Evolutionary conservation across 2,888 invertebrate genomes (phyloP).

Genomic region (Mylabris sibirica): DNA sequence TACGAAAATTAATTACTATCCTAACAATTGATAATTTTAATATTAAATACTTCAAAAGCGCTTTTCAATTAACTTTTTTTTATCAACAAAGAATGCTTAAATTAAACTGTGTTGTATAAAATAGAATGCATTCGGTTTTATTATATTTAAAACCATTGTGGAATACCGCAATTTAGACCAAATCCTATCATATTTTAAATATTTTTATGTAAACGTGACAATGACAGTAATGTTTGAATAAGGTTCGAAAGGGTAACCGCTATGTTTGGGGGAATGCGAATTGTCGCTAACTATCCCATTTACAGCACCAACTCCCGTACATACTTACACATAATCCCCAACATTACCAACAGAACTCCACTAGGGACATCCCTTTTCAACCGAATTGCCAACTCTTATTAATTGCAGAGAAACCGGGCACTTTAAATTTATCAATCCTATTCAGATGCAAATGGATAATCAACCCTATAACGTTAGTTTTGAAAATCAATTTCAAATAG

Average conservation of each 20-base stretch:
- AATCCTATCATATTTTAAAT: conserved; percentile 58
- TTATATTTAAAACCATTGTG: conserved; percentile 33
- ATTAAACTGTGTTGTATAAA: conserved; percentile 48
- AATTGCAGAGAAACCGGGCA: conserved; percentile 18
- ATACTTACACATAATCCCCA: conserved; percentile 56
- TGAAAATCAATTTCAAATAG: background rate
- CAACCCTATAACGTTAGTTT: background rate
- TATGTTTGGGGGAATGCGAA: conserved; percentile 60
- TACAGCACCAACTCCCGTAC: conserved; percentile 53
- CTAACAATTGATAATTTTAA: conserved; percentile 53
- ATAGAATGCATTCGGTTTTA: conserved; percentile 51
- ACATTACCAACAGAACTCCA: conserved; percentile 51
- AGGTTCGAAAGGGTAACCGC: conserved; percentile 59
- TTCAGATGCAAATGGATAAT: conserved; percentile 3
- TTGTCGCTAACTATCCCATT: conserved; percentile 62
- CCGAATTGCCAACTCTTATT: conserved; percentile 30
- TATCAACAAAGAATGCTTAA: conserved; percentile 35
- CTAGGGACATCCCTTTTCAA: conserved; percentile 40
- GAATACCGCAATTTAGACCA: conserved; percentile 23
- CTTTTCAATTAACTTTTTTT: conserved; percentile 54
- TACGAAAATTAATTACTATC: conserved; percentile 56
- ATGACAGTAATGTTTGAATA: conserved; percentile 59
- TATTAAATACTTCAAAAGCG: conserved; percentile 54
- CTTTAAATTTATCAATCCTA: conserved; percentile 7
- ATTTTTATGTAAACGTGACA: conserved; percentile 61